phyloP scores from a whole-genome alignment of 2,797 vertebrate genomes.

The Botia kubotai region DNA sequence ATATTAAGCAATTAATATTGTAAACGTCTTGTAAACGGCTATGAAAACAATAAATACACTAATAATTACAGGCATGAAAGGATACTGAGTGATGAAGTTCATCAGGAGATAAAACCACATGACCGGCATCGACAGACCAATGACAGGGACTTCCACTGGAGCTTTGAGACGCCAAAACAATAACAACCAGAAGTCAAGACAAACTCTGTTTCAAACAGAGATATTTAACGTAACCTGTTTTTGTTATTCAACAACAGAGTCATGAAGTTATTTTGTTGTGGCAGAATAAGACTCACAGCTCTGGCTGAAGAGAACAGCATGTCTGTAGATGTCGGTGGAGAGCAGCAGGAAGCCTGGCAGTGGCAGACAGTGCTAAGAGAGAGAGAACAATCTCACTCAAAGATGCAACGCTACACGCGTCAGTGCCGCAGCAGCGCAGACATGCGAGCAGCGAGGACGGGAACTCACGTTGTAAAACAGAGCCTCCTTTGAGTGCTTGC shows the following conservation, averaged over 20 bases:
- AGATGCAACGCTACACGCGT: not conserved
- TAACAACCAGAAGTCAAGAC: not conserved
- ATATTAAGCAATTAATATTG: too few species aligned
- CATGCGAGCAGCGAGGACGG: not conserved
- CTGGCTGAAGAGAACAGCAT: conserved; percentile 86
- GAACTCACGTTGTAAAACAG: conserved; percentile 93
- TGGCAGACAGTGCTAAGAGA: conserved; percentile 88
- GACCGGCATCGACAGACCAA: conserved; percentile 82
- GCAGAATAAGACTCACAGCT: conserved; percentile 80
- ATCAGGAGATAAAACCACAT: conserved; percentile 96
- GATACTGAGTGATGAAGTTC: conserved; percentile 98
- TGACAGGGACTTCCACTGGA: conserved; percentile 78
- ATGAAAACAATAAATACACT: not conserved
- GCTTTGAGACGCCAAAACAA: conserved; percentile 74
- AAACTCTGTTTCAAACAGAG: too few species aligned
- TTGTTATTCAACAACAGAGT: not conserved
- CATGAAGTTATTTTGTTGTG: too few species aligned
- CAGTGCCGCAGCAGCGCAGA: not conserved
- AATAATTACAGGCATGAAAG: conserved; percentile 68
- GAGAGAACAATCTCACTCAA: not conserved
- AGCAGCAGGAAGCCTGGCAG: conserved; percentile 94
- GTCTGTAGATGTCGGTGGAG: conserved; percentile 89
- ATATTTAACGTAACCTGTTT: too few species aligned
- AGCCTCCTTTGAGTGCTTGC: conserved; percentile 94
- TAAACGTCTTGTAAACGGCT: too few species aligned